A percentile compares a stretch with the other conserved stretches of the same genome.
These are phyloP conservation scores for Gadus macrocephalus DNA, from an alignment of 2,113 vertebrate genomes.

Conservation along the genomic window DNA sequence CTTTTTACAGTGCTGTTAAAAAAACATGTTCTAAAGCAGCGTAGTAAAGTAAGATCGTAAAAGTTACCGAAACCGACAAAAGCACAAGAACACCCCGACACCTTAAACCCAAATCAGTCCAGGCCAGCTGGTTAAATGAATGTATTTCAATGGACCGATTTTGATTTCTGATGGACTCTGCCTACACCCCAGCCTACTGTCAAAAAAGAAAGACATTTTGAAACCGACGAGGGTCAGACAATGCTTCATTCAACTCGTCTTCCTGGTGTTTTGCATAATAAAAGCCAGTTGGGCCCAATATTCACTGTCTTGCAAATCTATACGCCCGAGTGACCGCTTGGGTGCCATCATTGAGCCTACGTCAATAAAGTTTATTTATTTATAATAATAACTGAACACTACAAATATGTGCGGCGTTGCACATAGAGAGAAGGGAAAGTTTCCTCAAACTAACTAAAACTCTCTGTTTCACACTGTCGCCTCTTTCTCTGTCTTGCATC, in stretches of 20 bases:
- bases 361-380: conserved; percentile 19
- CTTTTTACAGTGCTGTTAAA: too few relatives aligned
- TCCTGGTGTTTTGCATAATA: conserved; percentile 60
- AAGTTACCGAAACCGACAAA: too few relatives aligned
- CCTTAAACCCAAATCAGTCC: conserved; percentile 44
- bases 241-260: conserved; percentile 46
- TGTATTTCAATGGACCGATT: conserved; percentile 21
- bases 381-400: conserved; percentile 19
- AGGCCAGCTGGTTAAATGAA: neutral
- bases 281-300: conserved; percentile 41
- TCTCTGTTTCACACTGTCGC: conserved; percentile 1
- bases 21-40: too few relatives aligned
- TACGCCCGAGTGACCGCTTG: conserved; percentile 13
- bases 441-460: conserved; percentile 27
- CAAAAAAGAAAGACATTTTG: conserved; percentile 38
- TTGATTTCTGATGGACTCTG: conserved; percentile 16
- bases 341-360: conserved; percentile 2
- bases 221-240: conserved; percentile 35
- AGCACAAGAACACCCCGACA: too few relatives aligned
- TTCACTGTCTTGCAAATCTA: conserved; percentile 58
- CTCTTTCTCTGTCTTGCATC: conserved; percentile 69
- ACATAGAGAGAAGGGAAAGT: conserved; percentile 22
- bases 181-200: conserved; percentile 12
- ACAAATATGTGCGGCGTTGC: conserved; percentile 17
- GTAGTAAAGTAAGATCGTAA: too few relatives aligned